Conservation (phyloP, 2,113 vertebrate species). For the Psephotus haematonotus region DNA sequence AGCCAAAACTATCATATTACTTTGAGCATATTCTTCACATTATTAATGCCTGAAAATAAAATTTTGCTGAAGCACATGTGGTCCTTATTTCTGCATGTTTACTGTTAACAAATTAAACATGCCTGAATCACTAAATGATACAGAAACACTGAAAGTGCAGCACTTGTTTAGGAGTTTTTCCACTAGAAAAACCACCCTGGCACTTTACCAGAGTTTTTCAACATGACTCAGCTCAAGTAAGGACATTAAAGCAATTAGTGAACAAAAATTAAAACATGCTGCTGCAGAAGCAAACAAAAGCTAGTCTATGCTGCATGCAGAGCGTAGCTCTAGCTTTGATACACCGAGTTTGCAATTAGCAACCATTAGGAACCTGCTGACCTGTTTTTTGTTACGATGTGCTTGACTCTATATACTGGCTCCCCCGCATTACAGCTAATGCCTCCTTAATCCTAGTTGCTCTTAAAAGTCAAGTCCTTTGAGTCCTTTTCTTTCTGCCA, state of each 20-base stretch:
- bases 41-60: not conserved
- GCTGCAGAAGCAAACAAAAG: constrained; percentile 18
- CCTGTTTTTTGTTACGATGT: not conserved
- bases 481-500: constrained; percentile 38
- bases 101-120: not conserved
- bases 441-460: constrained; percentile 46
- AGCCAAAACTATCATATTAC: not conserved
- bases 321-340: not conserved
- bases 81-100: not conserved
- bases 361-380: constrained; percentile 17
- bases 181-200: not conserved
- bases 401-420: constrained; percentile 4
- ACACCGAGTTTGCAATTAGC: not conserved
- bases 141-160: not conserved
- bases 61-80: not conserved
- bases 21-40: not conserved
- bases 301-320: not conserved
- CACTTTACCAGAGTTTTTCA: not conserved
- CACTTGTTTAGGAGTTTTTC: not conserved
- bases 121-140: not conserved
- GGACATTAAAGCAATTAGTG: constrained; percentile 4
- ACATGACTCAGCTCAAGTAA: constrained; percentile 9
- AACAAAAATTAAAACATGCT: constrained; percentile 1
- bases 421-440: constrained; percentile 55
- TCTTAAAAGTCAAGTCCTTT: constrained; percentile 57